These are phyloP conservation scores for Zingel zingel DNA, from an alignment of 2,113 vertebrate species.

Conservation along the genomic window DNA sequence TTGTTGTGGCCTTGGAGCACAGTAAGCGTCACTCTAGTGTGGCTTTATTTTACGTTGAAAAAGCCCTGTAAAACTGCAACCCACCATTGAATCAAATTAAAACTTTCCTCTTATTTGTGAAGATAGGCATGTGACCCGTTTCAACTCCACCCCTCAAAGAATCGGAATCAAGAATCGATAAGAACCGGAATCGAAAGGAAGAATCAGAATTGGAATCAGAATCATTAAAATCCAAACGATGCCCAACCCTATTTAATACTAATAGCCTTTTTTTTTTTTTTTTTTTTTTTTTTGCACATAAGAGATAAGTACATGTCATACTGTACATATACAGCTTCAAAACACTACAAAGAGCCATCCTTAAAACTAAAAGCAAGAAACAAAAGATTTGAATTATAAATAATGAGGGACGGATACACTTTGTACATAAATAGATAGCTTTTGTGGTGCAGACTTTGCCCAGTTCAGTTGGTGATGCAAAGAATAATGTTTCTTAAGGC, in stretches of 20 bases:
- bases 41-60: too few species aligned
- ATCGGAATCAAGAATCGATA: too few species aligned
- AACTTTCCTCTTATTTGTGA: too few species aligned
- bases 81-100: too few species aligned
- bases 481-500: background rate
- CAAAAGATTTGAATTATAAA: background rate
- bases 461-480: background rate
- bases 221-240: too few species aligned
- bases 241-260: background rate
- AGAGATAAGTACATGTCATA: background rate
- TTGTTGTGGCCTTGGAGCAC: too few species aligned
- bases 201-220: too few species aligned
- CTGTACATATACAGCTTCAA: background rate
- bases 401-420: background rate
- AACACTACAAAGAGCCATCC: background rate
- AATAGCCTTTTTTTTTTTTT: background rate
- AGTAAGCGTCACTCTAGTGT: too few species aligned
- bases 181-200: too few species aligned
- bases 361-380: background rate
- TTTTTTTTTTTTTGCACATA: background rate
- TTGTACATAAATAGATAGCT: background rate
- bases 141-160: too few species aligned
- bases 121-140: too few species aligned
- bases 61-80: too few species aligned
- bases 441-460: background rate